Evolutionary conservation across 2,113 vertebrate species (phyloP).

Genomic region (Lamprologus sp.): DNA sequence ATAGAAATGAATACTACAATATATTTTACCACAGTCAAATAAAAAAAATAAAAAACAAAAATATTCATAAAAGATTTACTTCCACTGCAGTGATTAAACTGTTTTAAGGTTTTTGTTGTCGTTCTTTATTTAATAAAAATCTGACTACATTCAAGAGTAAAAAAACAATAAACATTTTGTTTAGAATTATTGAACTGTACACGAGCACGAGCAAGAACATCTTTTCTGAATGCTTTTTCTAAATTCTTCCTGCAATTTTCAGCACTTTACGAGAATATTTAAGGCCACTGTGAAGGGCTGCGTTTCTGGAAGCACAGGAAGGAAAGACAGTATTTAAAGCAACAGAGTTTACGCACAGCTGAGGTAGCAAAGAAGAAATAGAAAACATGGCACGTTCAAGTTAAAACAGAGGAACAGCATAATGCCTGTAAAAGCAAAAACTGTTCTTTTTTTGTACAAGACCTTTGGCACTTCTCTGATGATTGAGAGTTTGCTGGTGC

Average conservation of each 20-base stretch:
- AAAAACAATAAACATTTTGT: neutral
- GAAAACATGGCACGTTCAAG: neutral
- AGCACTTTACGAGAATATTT: neutral
- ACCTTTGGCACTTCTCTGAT: neutral
- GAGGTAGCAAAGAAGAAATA: conserved; percentile 22
- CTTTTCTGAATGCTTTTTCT: neutral
- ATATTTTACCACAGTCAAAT: neutral
- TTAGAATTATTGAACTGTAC: neutral
- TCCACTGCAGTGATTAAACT: neutral
- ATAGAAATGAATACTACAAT: neutral
- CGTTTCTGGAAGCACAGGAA: neutral
- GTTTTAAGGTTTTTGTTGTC: neutral
- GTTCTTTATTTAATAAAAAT: neutral
- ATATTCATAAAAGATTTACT: neutral
- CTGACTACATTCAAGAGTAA: neutral
- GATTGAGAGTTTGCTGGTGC: neutral
- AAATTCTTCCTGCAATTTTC: neutral
- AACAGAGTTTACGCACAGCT: neutral
- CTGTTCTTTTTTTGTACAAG: neutral
- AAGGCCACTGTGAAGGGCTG: conserved; percentile 14
- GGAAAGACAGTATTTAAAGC: neutral
- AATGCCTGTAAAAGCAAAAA: neutral
- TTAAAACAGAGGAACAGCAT: neutral
- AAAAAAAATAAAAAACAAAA: neutral
- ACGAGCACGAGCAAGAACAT: neutral